phyloP scores from a whole-genome alignment of 2,113 vertebrate species.

The Perca fluviatilis region DNA sequence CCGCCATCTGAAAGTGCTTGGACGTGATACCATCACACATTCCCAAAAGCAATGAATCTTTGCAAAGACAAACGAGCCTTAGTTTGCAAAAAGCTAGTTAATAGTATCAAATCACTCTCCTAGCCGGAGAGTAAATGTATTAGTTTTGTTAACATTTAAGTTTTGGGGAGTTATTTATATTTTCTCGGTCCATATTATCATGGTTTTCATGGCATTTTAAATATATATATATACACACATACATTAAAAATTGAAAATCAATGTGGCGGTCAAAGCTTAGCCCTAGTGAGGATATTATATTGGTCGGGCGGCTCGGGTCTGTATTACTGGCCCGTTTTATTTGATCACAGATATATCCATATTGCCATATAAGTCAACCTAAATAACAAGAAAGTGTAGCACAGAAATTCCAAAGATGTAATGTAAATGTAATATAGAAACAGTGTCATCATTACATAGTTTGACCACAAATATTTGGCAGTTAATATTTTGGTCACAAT shows the following conservation, averaged over 20 bases:
- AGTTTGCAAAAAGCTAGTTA: conserved; percentile 15
- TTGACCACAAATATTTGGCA: background rate
- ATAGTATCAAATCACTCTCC: background rate
- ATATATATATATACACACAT: no score
- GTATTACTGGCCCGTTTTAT: no score
- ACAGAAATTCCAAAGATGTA: background rate
- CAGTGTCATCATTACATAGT: background rate
- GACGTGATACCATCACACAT: conserved; percentile 76
- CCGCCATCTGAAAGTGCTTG: conserved; percentile 73
- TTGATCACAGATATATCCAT: no score
- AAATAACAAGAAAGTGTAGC: background rate
- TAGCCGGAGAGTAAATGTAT: background rate
- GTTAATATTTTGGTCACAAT: background rate
- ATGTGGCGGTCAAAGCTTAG: no score
- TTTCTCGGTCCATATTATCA: background rate
- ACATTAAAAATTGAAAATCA: no score
- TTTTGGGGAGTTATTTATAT: background rate
- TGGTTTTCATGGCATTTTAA: background rate
- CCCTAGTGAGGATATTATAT: no score
- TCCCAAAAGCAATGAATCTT: conserved; percentile 70
- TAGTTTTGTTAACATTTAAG: background rate
- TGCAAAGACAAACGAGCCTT: conserved; percentile 52
- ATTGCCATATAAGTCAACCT: no score
- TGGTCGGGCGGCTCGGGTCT: no score
- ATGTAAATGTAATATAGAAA: background rate